Evolutionary conservation across 2,888 invertebrate genomes (phyloP).

Genomic region (Fragum fragum): DNA sequence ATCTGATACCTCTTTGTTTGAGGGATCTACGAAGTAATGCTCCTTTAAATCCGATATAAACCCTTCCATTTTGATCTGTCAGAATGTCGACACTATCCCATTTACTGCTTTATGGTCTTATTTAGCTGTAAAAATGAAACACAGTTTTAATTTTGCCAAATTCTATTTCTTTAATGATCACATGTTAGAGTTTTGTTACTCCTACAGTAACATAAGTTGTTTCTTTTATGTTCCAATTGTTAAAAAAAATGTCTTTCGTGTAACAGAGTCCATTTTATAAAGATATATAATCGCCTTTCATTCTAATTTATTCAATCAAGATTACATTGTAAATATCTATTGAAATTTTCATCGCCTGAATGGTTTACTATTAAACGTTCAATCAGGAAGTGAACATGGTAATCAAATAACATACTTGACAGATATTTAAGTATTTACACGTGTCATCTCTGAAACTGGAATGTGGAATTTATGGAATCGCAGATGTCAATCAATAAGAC

Average conservation of each 20-base stretch:
- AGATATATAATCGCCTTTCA: background rate
- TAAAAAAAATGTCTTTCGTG: background rate
- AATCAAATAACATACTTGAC: no score
- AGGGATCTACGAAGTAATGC: slow-evolving; percentile 13
- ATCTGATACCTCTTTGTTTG: background rate
- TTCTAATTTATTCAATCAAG: background rate
- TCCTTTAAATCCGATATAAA: background rate
- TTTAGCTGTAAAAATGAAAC: background rate
- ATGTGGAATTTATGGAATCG: no score
- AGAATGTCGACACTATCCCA: background rate
- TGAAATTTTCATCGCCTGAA: background rate
- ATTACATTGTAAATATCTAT: background rate
- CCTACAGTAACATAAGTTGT: background rate
- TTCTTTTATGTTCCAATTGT: background rate
- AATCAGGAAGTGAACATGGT: background rate
- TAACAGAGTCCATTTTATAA: background rate
- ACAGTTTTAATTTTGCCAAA: background rate
- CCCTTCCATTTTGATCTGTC: background rate
- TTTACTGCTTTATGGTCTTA: background rate
- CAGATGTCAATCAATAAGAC: no score
- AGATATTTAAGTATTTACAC: no score
- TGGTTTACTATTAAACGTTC: background rate
- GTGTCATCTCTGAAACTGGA: no score
- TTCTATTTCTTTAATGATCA: background rate
- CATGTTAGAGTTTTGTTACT: background rate